Conservation (phyloP, 2,113 vertebrate genomes). For the Patagioenas fasciata region DNA sequence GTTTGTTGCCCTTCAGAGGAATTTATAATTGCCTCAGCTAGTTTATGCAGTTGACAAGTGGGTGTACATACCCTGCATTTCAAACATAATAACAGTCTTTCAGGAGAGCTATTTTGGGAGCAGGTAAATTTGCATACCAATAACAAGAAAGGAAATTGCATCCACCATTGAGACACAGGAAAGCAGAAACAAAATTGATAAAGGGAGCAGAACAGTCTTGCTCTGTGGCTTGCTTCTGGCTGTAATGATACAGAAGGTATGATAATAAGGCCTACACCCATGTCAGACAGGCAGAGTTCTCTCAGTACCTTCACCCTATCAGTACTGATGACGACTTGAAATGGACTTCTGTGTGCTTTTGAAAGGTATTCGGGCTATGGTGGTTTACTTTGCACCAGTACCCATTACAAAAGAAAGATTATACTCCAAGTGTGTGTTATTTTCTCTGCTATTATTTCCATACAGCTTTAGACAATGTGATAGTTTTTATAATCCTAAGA, state of each 20-base stretch:
- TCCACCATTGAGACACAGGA: background rate
- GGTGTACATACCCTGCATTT: slow-evolving; percentile 9
- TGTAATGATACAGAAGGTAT: background rate
- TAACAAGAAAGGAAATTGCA: slow-evolving; percentile 28
- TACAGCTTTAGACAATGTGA: background rate
- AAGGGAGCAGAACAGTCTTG: background rate
- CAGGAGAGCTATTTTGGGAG: slow-evolving; percentile 38
- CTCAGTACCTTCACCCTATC: background rate
- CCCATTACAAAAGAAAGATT: background rate
- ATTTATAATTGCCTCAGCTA: slow-evolving; percentile 31
- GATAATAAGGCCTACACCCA: background rate
- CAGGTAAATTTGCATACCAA: slow-evolving; percentile 45
- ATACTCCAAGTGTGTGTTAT: background rate
- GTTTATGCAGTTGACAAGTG: slow-evolving; percentile 8
- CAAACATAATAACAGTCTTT: slow-evolving; percentile 31
- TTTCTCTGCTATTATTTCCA: background rate
- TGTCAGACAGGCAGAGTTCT: background rate
- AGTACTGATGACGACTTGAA: background rate
- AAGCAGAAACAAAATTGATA: background rate
- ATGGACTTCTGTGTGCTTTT: background rate
- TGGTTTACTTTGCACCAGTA: background rate
- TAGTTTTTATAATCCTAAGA: background rate
- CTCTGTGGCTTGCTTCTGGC: background rate
- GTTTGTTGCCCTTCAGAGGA: slow-evolving; percentile 37
- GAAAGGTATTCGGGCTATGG: background rate